A percentile compares a stretch with the other conserved stretches of the same genome.
Conservation (phyloP, 1,140 invertebrate genomes). For the Habropoda laboriosa region DNA sequence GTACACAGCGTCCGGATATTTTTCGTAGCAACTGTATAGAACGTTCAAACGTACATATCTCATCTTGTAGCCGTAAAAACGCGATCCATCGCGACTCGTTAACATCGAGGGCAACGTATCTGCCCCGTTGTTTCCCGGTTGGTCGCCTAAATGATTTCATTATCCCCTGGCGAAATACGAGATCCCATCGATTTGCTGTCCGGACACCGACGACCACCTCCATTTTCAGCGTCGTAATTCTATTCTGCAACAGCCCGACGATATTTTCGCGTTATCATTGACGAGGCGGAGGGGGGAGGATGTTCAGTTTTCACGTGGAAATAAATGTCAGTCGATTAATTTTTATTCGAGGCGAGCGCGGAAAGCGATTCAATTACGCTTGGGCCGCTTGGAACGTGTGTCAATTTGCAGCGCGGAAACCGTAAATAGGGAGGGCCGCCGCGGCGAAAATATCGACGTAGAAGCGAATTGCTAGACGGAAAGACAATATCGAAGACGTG, state of each 20-base stretch:
- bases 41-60: too few species aligned
- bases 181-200: constrained; percentile 49
- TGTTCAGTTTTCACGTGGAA: too few species aligned
- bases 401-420: constrained; percentile 46
- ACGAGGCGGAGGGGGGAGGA: not conserved
- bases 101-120: not conserved
- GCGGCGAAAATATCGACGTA: constrained; percentile 52
- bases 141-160: constrained; percentile 1
- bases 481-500: constrained; percentile 40
- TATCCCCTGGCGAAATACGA: constrained; percentile 15
- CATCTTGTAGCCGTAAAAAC: not conserved
- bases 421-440: constrained; percentile 51
- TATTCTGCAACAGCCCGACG: constrained; percentile 45
- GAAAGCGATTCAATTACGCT: constrained; percentile 56
- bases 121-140: not conserved
- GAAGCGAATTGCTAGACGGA: constrained; percentile 51
- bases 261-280: constrained; percentile 59
- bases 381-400: constrained; percentile 47
- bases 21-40: too few species aligned
- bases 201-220: constrained; percentile 34
- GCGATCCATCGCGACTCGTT: not conserved
- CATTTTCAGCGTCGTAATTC: constrained; percentile 56
- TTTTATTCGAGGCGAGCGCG: constrained; percentile 48
- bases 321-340: constrained; percentile 61
- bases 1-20: too few species aligned